phyloP scores from a whole-genome alignment of 1,140 invertebrate species.

The Pogonomyrmex californicus region DNA sequence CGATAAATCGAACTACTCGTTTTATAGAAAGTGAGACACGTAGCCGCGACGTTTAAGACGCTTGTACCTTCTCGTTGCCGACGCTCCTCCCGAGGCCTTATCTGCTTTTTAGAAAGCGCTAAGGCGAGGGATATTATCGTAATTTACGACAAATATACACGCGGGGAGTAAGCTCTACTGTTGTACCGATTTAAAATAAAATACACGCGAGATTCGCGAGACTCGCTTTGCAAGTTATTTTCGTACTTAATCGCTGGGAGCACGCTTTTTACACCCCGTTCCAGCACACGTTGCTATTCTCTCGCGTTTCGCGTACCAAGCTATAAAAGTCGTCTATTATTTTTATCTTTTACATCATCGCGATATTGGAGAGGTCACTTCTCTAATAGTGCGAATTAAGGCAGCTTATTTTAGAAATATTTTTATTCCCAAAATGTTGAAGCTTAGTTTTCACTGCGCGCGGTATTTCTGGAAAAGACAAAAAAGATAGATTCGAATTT shows the following conservation, averaged over 20 bases:
- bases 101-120: slow-evolving; percentile 47
- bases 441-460: background rate
- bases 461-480: background rate
- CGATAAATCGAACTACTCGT: slow-evolving; percentile 33
- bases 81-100: background rate
- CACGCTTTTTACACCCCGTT: slow-evolving; percentile 25
- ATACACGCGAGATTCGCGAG: slow-evolving; percentile 21
- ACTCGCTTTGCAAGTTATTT: slow-evolving; percentile 22
- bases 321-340: slow-evolving; percentile 41
- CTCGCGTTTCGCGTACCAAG: background rate
- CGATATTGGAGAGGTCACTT: background rate
- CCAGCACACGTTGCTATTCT: slow-evolving; percentile 7
- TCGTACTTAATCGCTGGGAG: slow-evolving; percentile 40
- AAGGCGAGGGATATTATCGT: slow-evolving; percentile 28
- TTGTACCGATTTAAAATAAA: slow-evolving; percentile 42
- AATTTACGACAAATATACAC: slow-evolving; percentile 27
- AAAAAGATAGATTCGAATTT: background rate
- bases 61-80: background rate
- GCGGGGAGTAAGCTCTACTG: background rate
- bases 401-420: background rate
- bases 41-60: background rate
- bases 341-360: background rate
- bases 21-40: slow-evolving; percentile 51
- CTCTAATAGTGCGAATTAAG: background rate
- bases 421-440: background rate